Evolutionary conservation across 30 jellyfish, hydroid and myxozoan species (phyloP).

Genomic region (Aurelia sp.): DNA sequence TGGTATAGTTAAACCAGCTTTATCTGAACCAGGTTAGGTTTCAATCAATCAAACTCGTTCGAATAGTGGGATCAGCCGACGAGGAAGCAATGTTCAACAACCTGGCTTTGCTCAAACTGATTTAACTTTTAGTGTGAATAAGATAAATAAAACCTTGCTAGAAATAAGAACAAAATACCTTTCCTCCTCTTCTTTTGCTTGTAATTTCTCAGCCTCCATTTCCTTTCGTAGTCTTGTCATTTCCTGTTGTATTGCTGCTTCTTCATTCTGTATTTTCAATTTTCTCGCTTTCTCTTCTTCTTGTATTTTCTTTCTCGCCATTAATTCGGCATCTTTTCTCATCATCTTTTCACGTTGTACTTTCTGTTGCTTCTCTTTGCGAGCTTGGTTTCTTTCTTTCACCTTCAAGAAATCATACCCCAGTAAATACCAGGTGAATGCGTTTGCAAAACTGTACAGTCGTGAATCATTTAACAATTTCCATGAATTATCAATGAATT

Average conservation of each 20-base stretch:
- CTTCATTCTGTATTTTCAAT: conserved; percentile 71
- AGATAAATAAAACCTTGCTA: too few relatives aligned
- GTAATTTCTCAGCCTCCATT: conserved; percentile 78
- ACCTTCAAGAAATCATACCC: conserved; percentile 42
- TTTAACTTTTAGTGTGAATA: too few relatives aligned
- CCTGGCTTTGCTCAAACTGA: too few relatives aligned
- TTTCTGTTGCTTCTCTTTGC: conserved; percentile 53
- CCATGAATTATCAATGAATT: too few relatives aligned
- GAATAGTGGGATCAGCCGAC: too few relatives aligned
- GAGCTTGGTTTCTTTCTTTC: conserved; percentile 60
- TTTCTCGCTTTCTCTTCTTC: conserved; percentile 83
- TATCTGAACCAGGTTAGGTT: too few relatives aligned
- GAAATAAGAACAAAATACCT: conserved; percentile 22
- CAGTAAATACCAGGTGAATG: too few relatives aligned
- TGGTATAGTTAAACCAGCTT: too few relatives aligned
- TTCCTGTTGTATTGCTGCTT: conserved; percentile 75
- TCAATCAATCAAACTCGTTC: too few relatives aligned
- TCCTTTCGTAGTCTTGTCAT: conserved; percentile 89
- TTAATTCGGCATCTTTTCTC: conserved; percentile 66
- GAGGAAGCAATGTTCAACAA: too few relatives aligned
- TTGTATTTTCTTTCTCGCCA: conserved; percentile 73
- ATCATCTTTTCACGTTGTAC: conserved; percentile 46
- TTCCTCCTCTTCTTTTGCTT: conserved; percentile 56
- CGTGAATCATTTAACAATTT: too few relatives aligned
- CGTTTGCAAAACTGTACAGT: too few relatives aligned